These are phyloP conservation scores for Phocides pigmalion DNA, from an alignment of 1,140 invertebrate genomes.

Conservation along the genomic window DNA sequence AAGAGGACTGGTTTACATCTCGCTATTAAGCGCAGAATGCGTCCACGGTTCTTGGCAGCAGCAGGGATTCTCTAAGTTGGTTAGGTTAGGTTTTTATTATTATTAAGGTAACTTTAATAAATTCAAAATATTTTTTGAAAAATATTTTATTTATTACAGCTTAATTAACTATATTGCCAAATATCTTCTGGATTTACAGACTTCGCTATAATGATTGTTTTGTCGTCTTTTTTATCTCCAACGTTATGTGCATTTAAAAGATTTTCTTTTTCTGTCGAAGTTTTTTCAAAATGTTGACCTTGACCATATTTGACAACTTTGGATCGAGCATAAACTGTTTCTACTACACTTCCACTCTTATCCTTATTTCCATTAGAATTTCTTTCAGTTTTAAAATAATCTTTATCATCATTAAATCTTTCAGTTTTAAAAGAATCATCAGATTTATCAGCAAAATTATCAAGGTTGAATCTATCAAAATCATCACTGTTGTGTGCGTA, in stretches of 20 bases:
- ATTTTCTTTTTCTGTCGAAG: neutral
- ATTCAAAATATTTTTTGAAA: too few relatives aligned
- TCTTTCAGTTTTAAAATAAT: constrained; percentile 36
- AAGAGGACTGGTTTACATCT: too few relatives aligned
- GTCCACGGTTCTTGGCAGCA: too few relatives aligned
- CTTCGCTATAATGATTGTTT: constrained; percentile 41
- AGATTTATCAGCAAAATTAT: constrained; percentile 27
- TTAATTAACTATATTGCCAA: neutral
- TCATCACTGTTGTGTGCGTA: constrained; percentile 25
- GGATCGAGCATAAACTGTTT: constrained; percentile 62
- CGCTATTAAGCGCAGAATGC: too few relatives aligned
- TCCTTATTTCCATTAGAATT: constrained; percentile 31
- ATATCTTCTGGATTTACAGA: constrained; percentile 24
- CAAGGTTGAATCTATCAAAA: constrained; percentile 31
- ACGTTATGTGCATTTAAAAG: neutral
- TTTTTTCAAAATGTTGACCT: constrained; percentile 9
- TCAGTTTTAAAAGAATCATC: constrained; percentile 34
- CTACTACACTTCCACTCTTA: constrained; percentile 37
- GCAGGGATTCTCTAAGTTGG: too few relatives aligned
- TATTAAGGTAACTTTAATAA: too few relatives aligned
- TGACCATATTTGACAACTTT: constrained; percentile 64
- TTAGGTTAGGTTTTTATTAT: too few relatives aligned
- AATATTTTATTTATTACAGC: neutral
- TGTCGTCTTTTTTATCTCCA: constrained; percentile 27
- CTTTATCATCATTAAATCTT: constrained; percentile 37